Evolutionary conservation across 2,888 invertebrate genomes (phyloP).

Genomic region (Hyalella azteca): DNA sequence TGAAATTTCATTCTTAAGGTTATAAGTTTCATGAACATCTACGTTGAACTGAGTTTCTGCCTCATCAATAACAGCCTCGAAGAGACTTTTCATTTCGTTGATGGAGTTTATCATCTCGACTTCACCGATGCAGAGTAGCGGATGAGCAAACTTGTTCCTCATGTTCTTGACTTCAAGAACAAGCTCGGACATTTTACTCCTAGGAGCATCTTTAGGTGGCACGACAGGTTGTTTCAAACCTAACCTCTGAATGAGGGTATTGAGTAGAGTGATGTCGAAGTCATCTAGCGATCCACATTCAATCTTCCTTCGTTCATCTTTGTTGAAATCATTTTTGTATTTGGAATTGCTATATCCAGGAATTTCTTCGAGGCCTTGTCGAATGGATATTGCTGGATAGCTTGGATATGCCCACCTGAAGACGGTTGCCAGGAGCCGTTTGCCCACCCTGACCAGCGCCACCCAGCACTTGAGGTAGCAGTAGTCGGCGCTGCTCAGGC

Average conservation of each 20-base stretch:
- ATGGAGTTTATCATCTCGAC: slow-evolving; percentile 18
- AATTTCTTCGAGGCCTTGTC: not conserved
- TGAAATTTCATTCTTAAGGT: slow-evolving; percentile 7
- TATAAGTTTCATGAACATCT: not conserved
- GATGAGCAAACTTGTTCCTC: slow-evolving; percentile 25
- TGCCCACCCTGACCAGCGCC: slow-evolving; percentile 21
- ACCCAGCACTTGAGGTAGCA: slow-evolving; percentile 37
- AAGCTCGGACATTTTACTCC: slow-evolving; percentile 3
- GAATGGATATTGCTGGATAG: not conserved
- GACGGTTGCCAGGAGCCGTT: not conserved
- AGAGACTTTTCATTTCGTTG: slow-evolving; percentile 28
- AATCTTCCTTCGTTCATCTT: slow-evolving; percentile 31
- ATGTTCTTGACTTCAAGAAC: slow-evolving; percentile 16
- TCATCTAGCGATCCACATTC: not conserved
- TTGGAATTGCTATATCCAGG: slow-evolving; percentile 17
- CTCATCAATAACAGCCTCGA: not conserved
- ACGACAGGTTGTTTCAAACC: not conserved
- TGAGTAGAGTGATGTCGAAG: slow-evolving; percentile 17
- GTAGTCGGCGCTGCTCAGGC: slow-evolving; percentile 5
- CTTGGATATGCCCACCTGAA: slow-evolving; percentile 13
- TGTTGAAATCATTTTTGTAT: slow-evolving; percentile 35
- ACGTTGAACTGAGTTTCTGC: slow-evolving; percentile 2
- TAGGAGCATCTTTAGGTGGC: not conserved
- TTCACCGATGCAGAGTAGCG: not conserved
- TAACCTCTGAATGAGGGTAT: slow-evolving; percentile 28